Base-by-base conservation (phyloP, 2,888 invertebrate species). In the Hirtodrosophila confusa region DNA sequence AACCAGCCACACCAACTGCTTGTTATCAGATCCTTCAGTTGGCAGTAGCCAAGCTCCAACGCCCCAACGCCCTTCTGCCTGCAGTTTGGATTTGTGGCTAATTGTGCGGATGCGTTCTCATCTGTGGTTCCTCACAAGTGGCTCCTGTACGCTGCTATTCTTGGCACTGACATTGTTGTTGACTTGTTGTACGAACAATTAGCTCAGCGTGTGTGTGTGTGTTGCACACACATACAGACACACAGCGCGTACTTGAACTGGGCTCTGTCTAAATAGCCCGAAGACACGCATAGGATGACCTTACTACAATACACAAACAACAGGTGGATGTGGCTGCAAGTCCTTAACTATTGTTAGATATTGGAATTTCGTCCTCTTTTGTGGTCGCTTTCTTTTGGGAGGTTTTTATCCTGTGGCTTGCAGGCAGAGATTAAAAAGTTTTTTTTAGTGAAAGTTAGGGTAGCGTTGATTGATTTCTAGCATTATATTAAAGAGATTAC, bases 1-100 rank as follows among this genome's bases (percentile, higher is more conserved):
- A 60, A 4, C 45, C 33, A 50, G 61, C 4, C 17, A 17, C 17
- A 17, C 17, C 17, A 17, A 17, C 27, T 53, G 68, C 78, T 74
- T 74, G 76, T 67, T 74, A 73, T 73, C 64, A 78, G 65, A 78
- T 69, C 45, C 75, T 75, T 75, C 50, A 76, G 53, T 43, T 71
- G 61, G 49, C 68, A 69, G 17, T 11, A 37, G 64, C 40, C 9
- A 23, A 23, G 10, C 36, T 29, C 11, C 12, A 3, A 6, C 8
- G 3, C 37, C n/a, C 36, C 11, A 12, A 1, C 40, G 8, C 31
- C 39, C 4, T 12, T 9, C 31, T 23, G 8, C 49, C 27, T 17
- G 10, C 37, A 39, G 41, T 24, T 47, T 36, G 40, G 37, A 55
- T 51, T 63, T 63, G 27, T 49, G 58, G 1, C 72, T 76, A 67